Evolutionary conservation across 2,888 invertebrate genomes (phyloP).

Genomic region (Acanthosepion esculentum): DNA sequence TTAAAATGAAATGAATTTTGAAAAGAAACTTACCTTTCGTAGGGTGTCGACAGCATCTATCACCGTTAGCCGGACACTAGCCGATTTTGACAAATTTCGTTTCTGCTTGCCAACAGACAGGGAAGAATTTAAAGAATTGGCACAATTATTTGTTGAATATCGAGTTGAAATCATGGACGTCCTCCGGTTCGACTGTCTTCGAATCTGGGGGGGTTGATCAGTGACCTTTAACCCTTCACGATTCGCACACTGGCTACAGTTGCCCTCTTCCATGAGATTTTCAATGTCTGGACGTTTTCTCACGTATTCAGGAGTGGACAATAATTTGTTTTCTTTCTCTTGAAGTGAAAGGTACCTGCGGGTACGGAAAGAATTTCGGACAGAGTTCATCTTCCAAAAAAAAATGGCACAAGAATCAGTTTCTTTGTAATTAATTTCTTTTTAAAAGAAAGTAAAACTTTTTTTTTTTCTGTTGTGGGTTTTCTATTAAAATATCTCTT

Average conservation of each 20-base stretch:
- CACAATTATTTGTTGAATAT: neutral
- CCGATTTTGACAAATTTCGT: neutral
- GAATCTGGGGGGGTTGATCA: neutral
- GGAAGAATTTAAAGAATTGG: no score
- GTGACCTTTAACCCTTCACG: no score
- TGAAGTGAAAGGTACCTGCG: neutral
- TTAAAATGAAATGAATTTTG: no score
- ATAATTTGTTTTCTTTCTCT: neutral
- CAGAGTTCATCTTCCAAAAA: neutral
- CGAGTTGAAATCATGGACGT: neutral
- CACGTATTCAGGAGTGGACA: conserved; percentile 35
- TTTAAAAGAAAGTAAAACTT: no score
- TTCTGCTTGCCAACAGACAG: neutral
- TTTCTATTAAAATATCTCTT: no score
- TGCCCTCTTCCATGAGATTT: neutral
- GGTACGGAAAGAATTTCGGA: neutral
- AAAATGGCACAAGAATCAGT: no score
- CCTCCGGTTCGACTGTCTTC: neutral
- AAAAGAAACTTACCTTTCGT: neutral
- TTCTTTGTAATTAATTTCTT: no score
- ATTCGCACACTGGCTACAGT: no score
- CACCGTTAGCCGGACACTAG: neutral
- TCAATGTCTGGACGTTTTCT: conserved; percentile 33
- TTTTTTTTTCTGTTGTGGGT: no score
- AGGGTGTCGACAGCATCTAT: conserved; percentile 16